phyloP scores from a whole-genome alignment of 2,888 invertebrate genomes.

The Acholoe squamosa region DNA sequence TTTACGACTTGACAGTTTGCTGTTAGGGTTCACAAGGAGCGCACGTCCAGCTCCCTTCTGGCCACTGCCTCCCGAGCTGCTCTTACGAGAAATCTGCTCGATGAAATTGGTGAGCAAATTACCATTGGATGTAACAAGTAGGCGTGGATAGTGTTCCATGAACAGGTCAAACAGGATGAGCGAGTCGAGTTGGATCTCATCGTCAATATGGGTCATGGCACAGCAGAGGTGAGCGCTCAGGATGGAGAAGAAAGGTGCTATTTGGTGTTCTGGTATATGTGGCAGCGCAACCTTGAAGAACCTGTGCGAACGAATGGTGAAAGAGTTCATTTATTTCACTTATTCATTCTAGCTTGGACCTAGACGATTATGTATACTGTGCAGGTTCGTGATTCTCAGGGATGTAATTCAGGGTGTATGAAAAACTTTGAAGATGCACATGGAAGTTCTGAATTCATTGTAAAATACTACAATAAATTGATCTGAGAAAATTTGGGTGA shows the following conservation, averaged over 20 bases:
- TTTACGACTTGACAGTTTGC: conserved; percentile 88
- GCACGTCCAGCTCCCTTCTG: conserved; percentile 83
- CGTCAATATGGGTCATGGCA: conserved; percentile 94
- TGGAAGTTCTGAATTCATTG: too few species aligned
- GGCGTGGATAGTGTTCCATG: conserved; percentile 87
- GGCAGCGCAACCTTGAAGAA: conserved; percentile 82
- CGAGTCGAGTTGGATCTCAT: conserved; percentile 92
- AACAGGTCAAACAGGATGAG: conserved; percentile 90
- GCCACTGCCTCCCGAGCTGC: conserved; percentile 61
- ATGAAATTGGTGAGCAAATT: conserved; percentile 91
- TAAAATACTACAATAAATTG: too few species aligned
- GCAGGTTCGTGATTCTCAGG: too few species aligned
- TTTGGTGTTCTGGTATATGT: conserved; percentile 70
- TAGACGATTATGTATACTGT: too few species aligned
- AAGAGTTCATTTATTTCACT: too few species aligned
- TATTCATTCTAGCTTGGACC: too few species aligned
- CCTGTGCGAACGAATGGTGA: too few species aligned
- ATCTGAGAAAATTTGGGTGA: too few species aligned
- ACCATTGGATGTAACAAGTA: conserved; percentile 88
- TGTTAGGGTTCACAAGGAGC: conserved; percentile 88
- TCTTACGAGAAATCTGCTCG: conserved; percentile 89
- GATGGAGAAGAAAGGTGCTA: conserved; percentile 89
- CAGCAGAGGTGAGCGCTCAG: conserved; percentile 92
- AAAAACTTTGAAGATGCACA: too few species aligned
- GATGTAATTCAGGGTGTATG: too few species aligned